Evolutionary conservation across 2,113 vertebrate genomes (phyloP).

Genomic region (Bambusicola thoracicus): DNA sequence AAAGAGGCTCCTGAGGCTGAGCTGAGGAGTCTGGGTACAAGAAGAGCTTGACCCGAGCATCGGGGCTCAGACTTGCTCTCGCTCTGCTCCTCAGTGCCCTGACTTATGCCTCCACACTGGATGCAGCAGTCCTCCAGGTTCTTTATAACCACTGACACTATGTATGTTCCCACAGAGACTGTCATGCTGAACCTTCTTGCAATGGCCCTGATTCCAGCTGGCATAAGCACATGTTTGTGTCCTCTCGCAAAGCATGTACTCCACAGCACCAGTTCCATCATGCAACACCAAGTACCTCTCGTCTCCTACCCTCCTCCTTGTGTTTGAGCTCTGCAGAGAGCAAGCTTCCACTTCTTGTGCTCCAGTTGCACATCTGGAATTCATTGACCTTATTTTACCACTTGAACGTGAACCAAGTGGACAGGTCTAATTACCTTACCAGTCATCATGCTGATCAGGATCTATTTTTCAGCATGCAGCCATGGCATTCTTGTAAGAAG

Average conservation of each 20-base stretch:
- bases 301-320: background rate
- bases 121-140: background rate
- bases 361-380: background rate
- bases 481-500: background rate
- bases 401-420: background rate
- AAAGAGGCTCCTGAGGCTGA: background rate
- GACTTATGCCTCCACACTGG: accelerated
- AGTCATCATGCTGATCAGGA: background rate
- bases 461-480: background rate
- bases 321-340: background rate
- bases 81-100: background rate
- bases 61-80: background rate
- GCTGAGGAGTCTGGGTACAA: background rate
- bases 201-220: background rate
- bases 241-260: background rate
- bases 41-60: background rate
- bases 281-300: background rate
- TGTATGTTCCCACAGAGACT: background rate
- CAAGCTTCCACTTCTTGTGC: background rate
- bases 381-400: background rate
- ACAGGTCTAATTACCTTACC: background rate
- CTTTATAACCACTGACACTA: background rate
- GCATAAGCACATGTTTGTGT: background rate
- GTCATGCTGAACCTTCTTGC: background rate
- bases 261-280: background rate